Percentiles rank a stretch among this genome's conserved stretches.
Conservation (phyloP, 2,888 invertebrate species). For the Tubulanus polymorphus region DNA sequence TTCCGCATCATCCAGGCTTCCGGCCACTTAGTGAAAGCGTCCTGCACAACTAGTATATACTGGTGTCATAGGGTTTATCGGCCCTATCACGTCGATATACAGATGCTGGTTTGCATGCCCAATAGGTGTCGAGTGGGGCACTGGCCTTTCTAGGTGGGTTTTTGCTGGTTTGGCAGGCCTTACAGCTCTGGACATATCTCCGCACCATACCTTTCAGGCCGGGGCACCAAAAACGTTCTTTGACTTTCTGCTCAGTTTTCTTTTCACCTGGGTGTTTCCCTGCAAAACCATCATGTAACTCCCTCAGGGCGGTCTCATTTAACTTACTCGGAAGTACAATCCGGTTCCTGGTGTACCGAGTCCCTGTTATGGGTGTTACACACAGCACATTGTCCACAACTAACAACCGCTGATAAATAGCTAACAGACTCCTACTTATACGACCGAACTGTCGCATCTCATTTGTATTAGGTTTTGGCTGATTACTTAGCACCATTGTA, state of each 20-base stretch:
- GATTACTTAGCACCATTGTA: too few relatives aligned
- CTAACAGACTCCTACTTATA: too few relatives aligned
- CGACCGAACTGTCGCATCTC: too few relatives aligned
- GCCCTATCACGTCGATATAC: neutral
- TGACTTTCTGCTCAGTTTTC: neutral
- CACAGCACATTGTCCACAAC: too few relatives aligned
- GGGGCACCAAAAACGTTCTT: neutral
- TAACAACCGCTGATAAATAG: too few relatives aligned
- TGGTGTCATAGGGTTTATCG: neutral
- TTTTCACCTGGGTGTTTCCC: neutral
- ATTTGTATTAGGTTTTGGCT: too few relatives aligned
- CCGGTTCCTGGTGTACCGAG: neutral
- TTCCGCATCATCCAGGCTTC: neutral
- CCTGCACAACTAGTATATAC: neutral
- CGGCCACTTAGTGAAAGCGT: conserved; percentile 1
- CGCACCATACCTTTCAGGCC: neutral
- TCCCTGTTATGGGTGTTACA: too few relatives aligned
- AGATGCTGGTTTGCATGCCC: neutral
- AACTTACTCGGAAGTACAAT: neutral
- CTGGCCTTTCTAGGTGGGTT: neutral
- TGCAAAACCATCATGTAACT: neutral
- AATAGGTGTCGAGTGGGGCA: neutral
- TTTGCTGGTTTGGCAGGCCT: neutral
- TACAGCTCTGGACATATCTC: neutral
- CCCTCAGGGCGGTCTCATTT: neutral